phyloP scores from a whole-genome alignment of 2,113 vertebrate species.

The Rhinoderma darwinii region DNA sequence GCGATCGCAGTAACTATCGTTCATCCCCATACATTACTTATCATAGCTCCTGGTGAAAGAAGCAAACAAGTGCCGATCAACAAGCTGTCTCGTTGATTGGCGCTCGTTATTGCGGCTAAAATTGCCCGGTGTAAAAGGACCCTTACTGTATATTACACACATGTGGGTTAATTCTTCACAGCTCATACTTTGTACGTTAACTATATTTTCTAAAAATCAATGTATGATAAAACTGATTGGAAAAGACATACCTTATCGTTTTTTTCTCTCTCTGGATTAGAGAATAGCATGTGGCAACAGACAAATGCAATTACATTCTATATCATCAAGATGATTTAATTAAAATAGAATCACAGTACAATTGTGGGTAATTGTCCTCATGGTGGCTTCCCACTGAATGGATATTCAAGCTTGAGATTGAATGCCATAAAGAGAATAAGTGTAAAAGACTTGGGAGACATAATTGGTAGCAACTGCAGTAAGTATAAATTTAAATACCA shows the following conservation, averaged over 20 bases:
- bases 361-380: conserved; percentile 56
- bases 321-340: conserved; percentile 57
- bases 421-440: conserved; percentile 55
- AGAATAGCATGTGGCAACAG: conserved; percentile 47
- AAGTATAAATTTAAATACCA: conserved; percentile 58
- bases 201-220: not conserved
- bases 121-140: too few relatives aligned
- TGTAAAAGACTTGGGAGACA: conserved; percentile 44
- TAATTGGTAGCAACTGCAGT: conserved; percentile 55
- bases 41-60: too few relatives aligned
- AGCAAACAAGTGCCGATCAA: too few relatives aligned
- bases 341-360: conserved; percentile 52
- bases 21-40: too few relatives aligned
- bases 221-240: not conserved
- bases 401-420: conserved; percentile 56
- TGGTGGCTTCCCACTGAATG: conserved; percentile 57
- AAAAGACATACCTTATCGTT: conserved; percentile 17
- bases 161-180: not conserved
- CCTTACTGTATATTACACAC: not conserved
- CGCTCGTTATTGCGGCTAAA: too few relatives aligned
- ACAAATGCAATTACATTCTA: conserved; percentile 54
- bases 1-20: too few relatives aligned
- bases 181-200: not conserved
- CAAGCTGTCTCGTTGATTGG: too few relatives aligned
- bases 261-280: conserved; percentile 1